phyloP scores from a whole-genome alignment of 1,140 invertebrate genomes.

The Rhopalosiphum padi region DNA sequence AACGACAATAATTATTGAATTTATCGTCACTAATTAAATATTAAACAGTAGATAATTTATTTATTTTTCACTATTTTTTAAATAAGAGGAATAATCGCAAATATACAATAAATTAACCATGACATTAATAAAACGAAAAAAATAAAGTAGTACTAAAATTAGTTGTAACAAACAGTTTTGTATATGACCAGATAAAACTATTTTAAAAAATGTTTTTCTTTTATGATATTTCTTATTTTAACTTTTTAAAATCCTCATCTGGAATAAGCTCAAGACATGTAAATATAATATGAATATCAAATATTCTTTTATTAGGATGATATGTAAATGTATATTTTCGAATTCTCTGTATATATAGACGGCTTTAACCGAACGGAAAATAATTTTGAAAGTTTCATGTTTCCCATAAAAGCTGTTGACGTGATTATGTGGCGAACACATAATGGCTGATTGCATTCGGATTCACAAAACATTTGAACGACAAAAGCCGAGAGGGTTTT shows the following conservation, averaged over 20 bases:
- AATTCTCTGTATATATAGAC: not conserved
- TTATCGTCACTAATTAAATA: too few relatives aligned
- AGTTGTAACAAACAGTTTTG: not conserved
- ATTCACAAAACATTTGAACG: conserved; percentile 25
- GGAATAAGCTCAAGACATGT: not conserved
- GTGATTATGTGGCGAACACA: not conserved
- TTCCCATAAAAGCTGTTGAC: conserved; percentile 23
- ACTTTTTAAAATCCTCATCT: not conserved
- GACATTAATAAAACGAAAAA: not conserved
- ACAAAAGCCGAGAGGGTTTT: conserved; percentile 4
- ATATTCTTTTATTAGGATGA: conserved; percentile 4
- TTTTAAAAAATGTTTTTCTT: not conserved
- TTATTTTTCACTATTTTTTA: not conserved
- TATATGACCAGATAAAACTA: not conserved
- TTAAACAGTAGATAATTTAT: too few relatives aligned
- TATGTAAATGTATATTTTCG: conserved; percentile 10
- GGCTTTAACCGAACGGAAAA: conserved; percentile 11
- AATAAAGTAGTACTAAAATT: not conserved
- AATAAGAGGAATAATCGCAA: not conserved
- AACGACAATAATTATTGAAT: too few relatives aligned
- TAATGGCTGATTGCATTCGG: not conserved
- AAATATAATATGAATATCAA: conserved; percentile 3
- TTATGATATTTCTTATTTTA: not conserved
- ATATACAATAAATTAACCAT: not conserved
- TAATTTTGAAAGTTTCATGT: not conserved